A percentile compares a stretch with the other conserved stretches of the same genome.
Evolutionary conservation across 2,888 invertebrate species (phyloP).

Genomic region (Coelopa pilipes): DNA sequence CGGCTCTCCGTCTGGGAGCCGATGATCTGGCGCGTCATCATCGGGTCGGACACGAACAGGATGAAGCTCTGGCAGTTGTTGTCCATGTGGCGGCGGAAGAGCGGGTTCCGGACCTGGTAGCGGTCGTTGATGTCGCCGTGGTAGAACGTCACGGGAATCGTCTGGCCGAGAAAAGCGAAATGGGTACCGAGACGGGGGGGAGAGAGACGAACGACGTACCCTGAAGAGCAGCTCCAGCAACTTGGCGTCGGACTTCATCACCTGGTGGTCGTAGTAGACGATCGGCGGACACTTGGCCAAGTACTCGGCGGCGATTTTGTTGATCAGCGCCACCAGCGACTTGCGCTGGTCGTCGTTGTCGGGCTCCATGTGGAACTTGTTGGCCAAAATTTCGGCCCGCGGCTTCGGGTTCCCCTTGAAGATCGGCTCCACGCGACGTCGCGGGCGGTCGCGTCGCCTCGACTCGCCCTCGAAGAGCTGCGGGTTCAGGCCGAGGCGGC

Average conservation of each 20-base stretch:
- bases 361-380: constrained; percentile 67
- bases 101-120: constrained; percentile 66
- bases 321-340: constrained; percentile 73
- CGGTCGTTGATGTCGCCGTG: constrained; percentile 73
- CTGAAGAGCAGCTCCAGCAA: constrained; percentile 72
- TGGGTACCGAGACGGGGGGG: background rate
- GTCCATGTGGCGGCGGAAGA: constrained; percentile 59
- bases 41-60: constrained; percentile 75
- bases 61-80: constrained; percentile 74
- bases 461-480: constrained; percentile 34
- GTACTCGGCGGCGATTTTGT: constrained; percentile 72
- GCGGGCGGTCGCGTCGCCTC: constrained; percentile 15
- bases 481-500: constrained; percentile 44
- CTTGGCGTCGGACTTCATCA: constrained; percentile 70
- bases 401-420: constrained; percentile 73
- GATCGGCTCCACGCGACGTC: constrained; percentile 68
- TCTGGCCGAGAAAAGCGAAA: constrained; percentile 44
- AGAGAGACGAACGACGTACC: constrained; percentile 45
- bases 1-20: constrained; percentile 73
- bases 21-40: constrained; percentile 70
- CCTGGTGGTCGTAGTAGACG: constrained; percentile 74
- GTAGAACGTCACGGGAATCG: constrained; percentile 70
- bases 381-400: constrained; percentile 70
- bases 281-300: constrained; percentile 74
- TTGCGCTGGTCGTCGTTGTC: constrained; percentile 68